Conservation (phyloP, 2,113 vertebrate species). For the Anarhynchus alexandrinus region DNA sequence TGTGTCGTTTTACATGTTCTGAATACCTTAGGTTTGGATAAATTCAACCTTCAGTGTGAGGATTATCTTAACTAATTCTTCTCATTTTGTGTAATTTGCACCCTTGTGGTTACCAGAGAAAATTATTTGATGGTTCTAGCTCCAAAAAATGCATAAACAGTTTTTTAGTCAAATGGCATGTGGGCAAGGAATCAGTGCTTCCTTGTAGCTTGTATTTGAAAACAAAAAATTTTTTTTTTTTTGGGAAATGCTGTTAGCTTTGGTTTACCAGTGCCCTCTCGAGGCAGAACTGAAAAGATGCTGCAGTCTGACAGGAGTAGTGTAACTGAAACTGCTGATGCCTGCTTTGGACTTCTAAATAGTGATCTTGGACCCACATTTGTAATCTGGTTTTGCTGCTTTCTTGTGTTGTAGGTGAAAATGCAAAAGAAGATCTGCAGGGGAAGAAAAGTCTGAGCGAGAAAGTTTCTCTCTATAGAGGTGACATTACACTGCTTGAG, state of each 20-base stretch:
- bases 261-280: not conserved
- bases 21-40: not conserved
- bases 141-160: not conserved
- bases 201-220: not conserved
- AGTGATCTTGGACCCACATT: fast-evolving
- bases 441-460: conserved; percentile 81
- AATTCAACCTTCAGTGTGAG: not conserved
- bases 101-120: not conserved
- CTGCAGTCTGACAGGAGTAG: not conserved
- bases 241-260: not conserved
- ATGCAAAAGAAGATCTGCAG: conserved; percentile 69
- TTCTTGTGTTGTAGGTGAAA: conserved; percentile 65
- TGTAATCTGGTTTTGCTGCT: not conserved
- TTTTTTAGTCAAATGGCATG: not conserved
- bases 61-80: not conserved
- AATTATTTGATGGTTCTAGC: not conserved
- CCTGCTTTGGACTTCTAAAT: not conserved
- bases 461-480: conserved; percentile 95
- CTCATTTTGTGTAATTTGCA: not conserved
- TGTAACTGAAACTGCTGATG: not conserved
- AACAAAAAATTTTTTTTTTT: not conserved
- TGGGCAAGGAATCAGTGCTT: not conserved
- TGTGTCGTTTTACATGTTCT: fast-evolving
- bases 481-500: conserved; percentile 94
- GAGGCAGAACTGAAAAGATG: not conserved